Evolutionary conservation across 2,797 vertebrate genomes (phyloP), one percentile per base, ranked within the genome.

Genomic region (Urosaurus nigricauda): DNA sequence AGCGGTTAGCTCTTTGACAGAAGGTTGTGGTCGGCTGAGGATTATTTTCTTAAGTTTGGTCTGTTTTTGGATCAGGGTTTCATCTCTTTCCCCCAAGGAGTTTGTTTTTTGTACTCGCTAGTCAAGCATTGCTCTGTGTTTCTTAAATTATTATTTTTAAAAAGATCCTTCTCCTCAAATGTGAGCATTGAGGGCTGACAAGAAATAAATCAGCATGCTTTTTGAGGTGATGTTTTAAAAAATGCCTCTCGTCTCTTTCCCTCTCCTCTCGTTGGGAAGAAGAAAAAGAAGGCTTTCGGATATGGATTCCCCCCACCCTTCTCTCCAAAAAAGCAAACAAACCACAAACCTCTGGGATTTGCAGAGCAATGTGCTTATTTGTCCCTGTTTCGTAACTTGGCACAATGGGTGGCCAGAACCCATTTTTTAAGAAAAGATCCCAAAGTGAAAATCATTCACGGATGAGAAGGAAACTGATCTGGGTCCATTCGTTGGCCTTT

Each of bases 181-280:
- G 88, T 92, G 90, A 92, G 91, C 77, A 87, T 92, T 92, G 89
- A 87, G 26, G 71, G 91, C 90, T 89, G 80, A 81, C 85, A 80
- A 91, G 4, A 29, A 83, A 86, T 86, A 79, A 63, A 87, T 56
- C 88, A 92, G 86, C 81, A 85, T 92, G 81, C 24, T 51, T 63
- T 74, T 47, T 32, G 21, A 58, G 17, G 32, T 87, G 75, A n/a
- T n/a, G 93, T 79, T 94, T 94, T 95, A 93, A 89, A 94, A 95
- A 93, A 90, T 93, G 93, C 93, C 93, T 89, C 85, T 90, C 83
- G 92, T 92, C 37, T 92, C 91, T 93, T 75, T 51, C 9, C 90
- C 93, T 16, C 14, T 87, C 35, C 53, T 82, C 75, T 88, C 73
- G 16, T 71, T 58, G 29, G 26, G 24, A 17, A 3, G 16, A 47